Percentiles rank a stretch among this genome's conserved stretches.
Conservation (phyloP, 2,888 invertebrate species). For the Cheilosia soror region DNA sequence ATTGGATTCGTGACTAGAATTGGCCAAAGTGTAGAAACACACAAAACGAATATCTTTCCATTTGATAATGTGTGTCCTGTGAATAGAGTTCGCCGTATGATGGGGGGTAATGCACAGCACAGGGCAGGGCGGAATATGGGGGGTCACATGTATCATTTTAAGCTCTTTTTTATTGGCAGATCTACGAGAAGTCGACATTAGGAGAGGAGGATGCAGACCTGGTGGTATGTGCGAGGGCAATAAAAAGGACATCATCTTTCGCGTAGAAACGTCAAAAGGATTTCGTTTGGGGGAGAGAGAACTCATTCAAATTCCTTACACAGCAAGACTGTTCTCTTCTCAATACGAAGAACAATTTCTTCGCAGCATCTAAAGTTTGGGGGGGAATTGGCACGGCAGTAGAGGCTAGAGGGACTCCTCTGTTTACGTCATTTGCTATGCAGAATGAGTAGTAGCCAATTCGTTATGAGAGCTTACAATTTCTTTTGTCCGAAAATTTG, state of each 20-base stretch:
- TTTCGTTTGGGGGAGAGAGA: slow-evolving; percentile 7
- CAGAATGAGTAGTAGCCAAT: slow-evolving; percentile 39
- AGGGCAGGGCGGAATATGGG: slow-evolving; percentile 30
- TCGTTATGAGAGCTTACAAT: slow-evolving; percentile 64
- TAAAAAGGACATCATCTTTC: slow-evolving; percentile 63
- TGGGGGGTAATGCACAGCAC: slow-evolving; percentile 15
- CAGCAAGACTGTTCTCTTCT: slow-evolving; percentile 16
- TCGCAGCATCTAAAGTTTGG: slow-evolving; percentile 30
- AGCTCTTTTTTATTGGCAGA: slow-evolving; percentile 69
- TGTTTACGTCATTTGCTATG: slow-evolving; percentile 40
- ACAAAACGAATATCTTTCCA: slow-evolving; percentile 62
- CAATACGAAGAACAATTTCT: neutral
- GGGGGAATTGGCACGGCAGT: slow-evolving; percentile 16
- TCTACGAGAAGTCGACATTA: slow-evolving; percentile 50
- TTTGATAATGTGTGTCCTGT: slow-evolving; percentile 65
- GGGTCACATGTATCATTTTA: slow-evolving; percentile 71
- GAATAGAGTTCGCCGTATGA: slow-evolving; percentile 10
- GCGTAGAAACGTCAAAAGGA: slow-evolving; percentile 38
- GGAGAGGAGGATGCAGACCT: slow-evolving; percentile 1
- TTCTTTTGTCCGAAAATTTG: slow-evolving; percentile 31
- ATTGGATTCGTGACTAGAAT: slow-evolving; percentile 75
- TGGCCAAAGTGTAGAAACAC: slow-evolving; percentile 54
- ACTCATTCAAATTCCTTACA: slow-evolving; percentile 64
- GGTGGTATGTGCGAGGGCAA: slow-evolving; percentile 46
- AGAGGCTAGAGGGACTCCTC: slow-evolving; percentile 2